Conservation (phyloP, 2,113 vertebrate genomes). For the Osmerus mordax region DNA sequence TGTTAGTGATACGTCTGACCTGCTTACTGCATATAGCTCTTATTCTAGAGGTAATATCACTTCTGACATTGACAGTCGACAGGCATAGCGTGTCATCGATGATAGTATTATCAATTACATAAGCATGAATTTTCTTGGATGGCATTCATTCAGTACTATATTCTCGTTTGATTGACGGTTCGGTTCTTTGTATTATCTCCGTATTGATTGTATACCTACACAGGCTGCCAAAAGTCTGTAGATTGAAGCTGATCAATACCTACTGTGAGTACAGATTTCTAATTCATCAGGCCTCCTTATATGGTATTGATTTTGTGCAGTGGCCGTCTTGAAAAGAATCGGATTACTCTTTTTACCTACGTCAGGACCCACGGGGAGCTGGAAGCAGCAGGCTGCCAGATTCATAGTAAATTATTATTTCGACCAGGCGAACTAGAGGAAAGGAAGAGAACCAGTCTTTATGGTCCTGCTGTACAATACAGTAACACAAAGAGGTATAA, state of each 20-base stretch:
- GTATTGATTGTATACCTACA: slow-evolving; percentile 56
- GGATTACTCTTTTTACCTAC: slow-evolving; percentile 49
- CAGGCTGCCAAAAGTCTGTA: slow-evolving; percentile 52
- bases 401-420: slow-evolving; percentile 15
- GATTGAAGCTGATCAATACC: slow-evolving; percentile 70
- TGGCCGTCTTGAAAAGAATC: slow-evolving; percentile 58
- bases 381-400: slow-evolving; percentile 25
- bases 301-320: slow-evolving; percentile 71
- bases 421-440: slow-evolving; percentile 6
- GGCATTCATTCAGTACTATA: slow-evolving; percentile 14
- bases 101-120: not conserved
- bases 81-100: not conserved
- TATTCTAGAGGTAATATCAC: not conserved
- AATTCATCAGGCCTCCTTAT: slow-evolving; percentile 72
- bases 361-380: slow-evolving; percentile 46
- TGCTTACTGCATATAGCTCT: slow-evolving; percentile 5
- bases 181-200: slow-evolving; percentile 25
- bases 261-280: slow-evolving; percentile 67
- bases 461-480: no score
- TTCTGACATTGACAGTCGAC: not conserved
- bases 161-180: slow-evolving; percentile 13
- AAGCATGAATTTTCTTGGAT: not conserved
- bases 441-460: not conserved
- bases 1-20: not conserved
- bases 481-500: no score